A percentile compares a stretch with the other conserved stretches of the same genome.
phyloP scores from a whole-genome alignment of 2,888 invertebrate genomes.

The Phorcus lineatus region DNA sequence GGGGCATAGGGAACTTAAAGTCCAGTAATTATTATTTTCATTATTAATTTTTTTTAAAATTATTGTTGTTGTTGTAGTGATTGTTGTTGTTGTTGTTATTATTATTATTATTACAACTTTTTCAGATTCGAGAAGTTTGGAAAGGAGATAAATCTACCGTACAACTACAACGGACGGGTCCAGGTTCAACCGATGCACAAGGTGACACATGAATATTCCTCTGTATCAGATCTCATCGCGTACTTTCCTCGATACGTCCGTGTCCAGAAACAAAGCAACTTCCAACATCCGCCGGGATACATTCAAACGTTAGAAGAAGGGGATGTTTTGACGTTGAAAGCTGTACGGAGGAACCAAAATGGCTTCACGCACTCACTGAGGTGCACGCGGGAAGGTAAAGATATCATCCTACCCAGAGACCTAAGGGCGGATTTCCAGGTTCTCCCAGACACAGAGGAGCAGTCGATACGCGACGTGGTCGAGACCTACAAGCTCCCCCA shows the following conservation, averaged over 20 bases:
- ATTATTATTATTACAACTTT: neutral
- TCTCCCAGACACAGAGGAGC: neutral
- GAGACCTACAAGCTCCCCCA: conserved; percentile 24
- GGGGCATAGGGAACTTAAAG: too few species aligned
- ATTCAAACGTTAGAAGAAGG: neutral
- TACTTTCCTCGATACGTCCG: conserved; percentile 20
- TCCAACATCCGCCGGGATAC: neutral
- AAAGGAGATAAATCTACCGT: conserved; percentile 9
- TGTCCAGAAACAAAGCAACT: neutral
- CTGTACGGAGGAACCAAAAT: neutral
- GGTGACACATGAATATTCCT: neutral
- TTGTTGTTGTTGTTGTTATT: too few species aligned
- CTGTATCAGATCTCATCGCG: neutral
- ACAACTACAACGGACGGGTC: conserved; percentile 16
- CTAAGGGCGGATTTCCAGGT: neutral
- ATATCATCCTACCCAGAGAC: neutral
- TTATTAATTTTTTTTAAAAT: too few species aligned
- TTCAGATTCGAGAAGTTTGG: neutral
- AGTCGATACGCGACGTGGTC: conserved; percentile 17
- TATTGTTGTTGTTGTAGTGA: too few species aligned
- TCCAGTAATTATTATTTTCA: too few species aligned
- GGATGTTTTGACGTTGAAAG: neutral
- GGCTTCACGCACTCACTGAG: neutral
- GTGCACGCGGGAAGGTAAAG: neutral
- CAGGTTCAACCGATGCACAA: conserved; percentile 16